Conservation (phyloP, 2,797 vertebrate species). For the Threskiornis aethiopicus region DNA sequence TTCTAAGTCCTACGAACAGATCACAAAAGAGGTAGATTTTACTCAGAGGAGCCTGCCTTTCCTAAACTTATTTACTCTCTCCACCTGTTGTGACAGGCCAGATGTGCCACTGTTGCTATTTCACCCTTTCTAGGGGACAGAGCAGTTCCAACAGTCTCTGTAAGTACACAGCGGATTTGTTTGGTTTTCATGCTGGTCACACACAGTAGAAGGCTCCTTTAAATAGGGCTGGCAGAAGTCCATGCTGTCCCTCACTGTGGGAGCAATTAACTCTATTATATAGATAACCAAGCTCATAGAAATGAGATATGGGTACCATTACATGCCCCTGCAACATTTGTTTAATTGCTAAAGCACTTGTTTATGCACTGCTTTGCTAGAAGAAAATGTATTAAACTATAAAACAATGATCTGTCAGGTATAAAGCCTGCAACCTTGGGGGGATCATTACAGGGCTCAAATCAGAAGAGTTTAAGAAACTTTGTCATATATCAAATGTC, state of each 20-base stretch:
- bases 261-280: constrained; percentile 50
- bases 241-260: constrained; percentile 13
- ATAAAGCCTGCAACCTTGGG: constrained; percentile 1
- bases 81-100: background rate
- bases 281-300: constrained; percentile 48
- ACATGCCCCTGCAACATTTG: constrained; percentile 9
- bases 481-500: background rate
- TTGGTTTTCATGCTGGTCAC: constrained; percentile 10
- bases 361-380: constrained; percentile 20
- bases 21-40: background rate
- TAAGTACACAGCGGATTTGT: background rate
- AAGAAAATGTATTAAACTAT: constrained; percentile 29
- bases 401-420: constrained; percentile 41
- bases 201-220: background rate
- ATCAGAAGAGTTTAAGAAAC: constrained; percentile 30
- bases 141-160: background rate
- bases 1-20: background rate
- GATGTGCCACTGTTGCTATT: background rate
- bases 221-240: constrained; percentile 18
- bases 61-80: background rate
- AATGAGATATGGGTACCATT: constrained; percentile 47
- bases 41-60: background rate
- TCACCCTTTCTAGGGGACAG: background rate
- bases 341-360: constrained; percentile 55
- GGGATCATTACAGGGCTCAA: background rate